Evolutionary conservation across 2,888 invertebrate species (phyloP).

Genomic region (Stenchaetothrips biformis): DNA sequence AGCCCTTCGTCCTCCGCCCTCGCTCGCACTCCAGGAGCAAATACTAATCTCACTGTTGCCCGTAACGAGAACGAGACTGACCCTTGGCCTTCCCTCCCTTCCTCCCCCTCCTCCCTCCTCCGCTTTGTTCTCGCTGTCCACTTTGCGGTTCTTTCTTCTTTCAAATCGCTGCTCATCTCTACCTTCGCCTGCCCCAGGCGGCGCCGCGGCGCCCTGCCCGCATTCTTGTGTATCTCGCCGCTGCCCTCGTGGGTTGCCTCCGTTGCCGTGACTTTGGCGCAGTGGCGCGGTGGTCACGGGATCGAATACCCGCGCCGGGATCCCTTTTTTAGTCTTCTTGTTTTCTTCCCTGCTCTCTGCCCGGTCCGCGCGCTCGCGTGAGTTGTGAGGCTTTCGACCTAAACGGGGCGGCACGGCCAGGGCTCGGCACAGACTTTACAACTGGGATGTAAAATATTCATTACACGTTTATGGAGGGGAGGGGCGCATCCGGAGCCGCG

Average conservation of each 20-base stretch:
- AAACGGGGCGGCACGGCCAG: too few relatives aligned
- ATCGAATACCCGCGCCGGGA: too few relatives aligned
- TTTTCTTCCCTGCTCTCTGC: too few relatives aligned
- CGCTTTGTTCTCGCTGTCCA: not conserved
- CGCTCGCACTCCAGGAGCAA: conserved; percentile 16
- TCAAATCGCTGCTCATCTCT: not conserved
- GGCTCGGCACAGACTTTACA: too few relatives aligned
- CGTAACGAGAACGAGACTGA: conserved; percentile 22
- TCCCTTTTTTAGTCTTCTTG: too few relatives aligned
- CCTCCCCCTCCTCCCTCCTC: not conserved
- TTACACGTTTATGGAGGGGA: not conserved
- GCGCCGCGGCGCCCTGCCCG: not conserved
- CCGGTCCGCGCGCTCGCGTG: too few relatives aligned
- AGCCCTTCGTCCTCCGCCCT: not conserved
- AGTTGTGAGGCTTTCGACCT: too few relatives aligned
- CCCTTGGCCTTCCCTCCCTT: not conserved
- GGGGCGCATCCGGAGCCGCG: not conserved
- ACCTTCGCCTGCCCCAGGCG: not conserved
- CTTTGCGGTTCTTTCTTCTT: not conserved
- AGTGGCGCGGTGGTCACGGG: too few relatives aligned
- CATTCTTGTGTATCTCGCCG: not conserved
- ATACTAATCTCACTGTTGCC: conserved; percentile 21
- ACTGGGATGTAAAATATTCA: conserved; percentile 13
- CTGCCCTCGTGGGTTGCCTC: not conserved
- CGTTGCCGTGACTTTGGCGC: too few relatives aligned